Conservation (phyloP, 2,113 vertebrate genomes). For the Henicopernis longicauda region DNA sequence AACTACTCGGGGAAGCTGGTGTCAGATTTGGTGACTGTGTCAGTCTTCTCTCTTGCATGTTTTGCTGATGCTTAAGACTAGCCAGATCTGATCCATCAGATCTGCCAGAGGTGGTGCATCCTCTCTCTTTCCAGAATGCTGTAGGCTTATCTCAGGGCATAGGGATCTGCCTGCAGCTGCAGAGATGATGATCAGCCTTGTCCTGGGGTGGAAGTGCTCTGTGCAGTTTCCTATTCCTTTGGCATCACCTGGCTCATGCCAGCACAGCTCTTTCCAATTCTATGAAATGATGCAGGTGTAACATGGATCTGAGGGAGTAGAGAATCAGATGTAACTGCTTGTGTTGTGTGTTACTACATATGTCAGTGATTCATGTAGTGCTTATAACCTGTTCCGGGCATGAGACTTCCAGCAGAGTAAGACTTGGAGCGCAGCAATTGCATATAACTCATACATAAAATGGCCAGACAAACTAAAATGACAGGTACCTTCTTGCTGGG, state of each 20-base stretch:
- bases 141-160: background rate
- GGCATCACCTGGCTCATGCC: background rate
- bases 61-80: background rate
- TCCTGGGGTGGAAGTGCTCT: background rate
- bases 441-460: rapidly evolving
- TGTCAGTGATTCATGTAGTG: background rate
- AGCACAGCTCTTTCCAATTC: background rate
- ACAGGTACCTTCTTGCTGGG: background rate
- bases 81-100: background rate
- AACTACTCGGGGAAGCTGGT: background rate
- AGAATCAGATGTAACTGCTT: background rate
- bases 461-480: background rate
- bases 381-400: background rate
- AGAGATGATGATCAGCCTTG: background rate
- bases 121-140: background rate
- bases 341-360: background rate
- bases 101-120: background rate
- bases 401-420: background rate
- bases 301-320: background rate
- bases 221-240: background rate
- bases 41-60: background rate
- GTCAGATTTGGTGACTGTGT: background rate
- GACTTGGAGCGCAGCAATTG: background rate
- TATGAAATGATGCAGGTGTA: no score
- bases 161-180: background rate